Evolutionary conservation across 2,113 vertebrate species (phyloP).

Genomic region (Bambusicola thoracicus): DNA sequence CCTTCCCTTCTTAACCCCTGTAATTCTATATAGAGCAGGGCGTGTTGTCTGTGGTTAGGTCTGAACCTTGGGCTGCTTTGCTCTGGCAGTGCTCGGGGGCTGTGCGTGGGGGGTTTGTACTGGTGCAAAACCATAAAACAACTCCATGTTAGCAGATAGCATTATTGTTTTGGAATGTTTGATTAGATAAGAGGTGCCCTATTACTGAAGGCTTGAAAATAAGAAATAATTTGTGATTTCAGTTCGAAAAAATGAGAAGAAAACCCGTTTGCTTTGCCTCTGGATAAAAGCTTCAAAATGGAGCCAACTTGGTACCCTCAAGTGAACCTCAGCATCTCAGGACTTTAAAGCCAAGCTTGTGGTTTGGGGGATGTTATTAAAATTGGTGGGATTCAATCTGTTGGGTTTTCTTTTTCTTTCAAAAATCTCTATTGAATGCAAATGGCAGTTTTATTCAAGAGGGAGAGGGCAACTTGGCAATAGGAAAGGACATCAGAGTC

Average conservation of each 20-base stretch:
- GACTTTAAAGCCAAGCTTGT: not conserved
- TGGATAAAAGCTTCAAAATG: not conserved
- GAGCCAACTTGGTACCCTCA: not conserved
- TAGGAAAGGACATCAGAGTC: not conserved
- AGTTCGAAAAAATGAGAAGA: not conserved
- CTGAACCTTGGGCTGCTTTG: not conserved
- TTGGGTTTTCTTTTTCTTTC: no score
- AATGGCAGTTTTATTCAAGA: not conserved
- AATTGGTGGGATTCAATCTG: not conserved
- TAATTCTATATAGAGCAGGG: not conserved
- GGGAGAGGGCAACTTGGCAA: not conserved
- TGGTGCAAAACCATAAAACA: not conserved
- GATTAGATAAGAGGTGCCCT: not conserved
- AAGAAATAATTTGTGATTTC: not conserved
- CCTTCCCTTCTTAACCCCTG: not conserved
- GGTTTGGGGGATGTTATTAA: not conserved
- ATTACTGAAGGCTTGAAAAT: not conserved
- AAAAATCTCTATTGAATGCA: not conserved
- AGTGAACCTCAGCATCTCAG: not conserved
- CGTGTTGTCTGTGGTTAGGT: not conserved
- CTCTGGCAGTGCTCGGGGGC: rapidly evolving
- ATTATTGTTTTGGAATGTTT: not conserved
- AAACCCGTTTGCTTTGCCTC: not conserved
- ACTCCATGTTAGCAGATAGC: not conserved
- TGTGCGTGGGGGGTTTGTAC: not conserved